Evolutionary conservation across 2,888 invertebrate genomes (phyloP).

Genomic region (Stenchaetothrips biformis): DNA sequence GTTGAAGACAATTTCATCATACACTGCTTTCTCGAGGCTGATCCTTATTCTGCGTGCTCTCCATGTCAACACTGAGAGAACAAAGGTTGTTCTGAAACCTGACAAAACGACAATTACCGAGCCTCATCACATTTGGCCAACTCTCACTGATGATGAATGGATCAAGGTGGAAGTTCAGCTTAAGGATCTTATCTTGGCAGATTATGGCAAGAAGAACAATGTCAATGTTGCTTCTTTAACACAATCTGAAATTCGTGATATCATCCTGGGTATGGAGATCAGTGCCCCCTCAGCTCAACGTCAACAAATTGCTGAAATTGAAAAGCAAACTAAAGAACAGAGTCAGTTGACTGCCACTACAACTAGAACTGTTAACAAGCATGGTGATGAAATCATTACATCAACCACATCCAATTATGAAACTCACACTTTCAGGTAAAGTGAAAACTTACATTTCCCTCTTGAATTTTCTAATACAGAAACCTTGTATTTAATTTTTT

Average conservation of each 20-base stretch:
- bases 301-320: conserved; percentile 99
- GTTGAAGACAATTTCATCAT: conserved; percentile 98
- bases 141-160: conserved; percentile 97
- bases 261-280: conserved; percentile 99
- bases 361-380: conserved; percentile 97
- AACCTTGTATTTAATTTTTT: conserved; percentile 20
- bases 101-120: conserved; percentile 99
- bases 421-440: conserved; percentile 79
- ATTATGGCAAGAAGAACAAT: conserved; percentile 99
- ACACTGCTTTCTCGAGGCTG: conserved; percentile 96
- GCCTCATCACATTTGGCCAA: conserved; percentile 99
- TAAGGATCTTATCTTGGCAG: conserved; percentile 96
- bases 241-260: conserved; percentile 98
- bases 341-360: conserved; percentile 97
- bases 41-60: conserved; percentile 94
- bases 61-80: conserved; percentile 98
- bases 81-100: conserved; percentile 96
- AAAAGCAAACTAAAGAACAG: conserved; percentile 99
- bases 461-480: too few species aligned
- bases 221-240: conserved; percentile 98
- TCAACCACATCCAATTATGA: conserved; percentile 99
- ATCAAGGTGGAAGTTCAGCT: conserved; percentile 98
- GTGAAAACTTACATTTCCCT: background rate
- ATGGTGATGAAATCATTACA: conserved; percentile 98
- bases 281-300: conserved; percentile 98